These are phyloP conservation scores for Brachypalpus laphriformis DNA, from an alignment of 2,888 invertebrate genomes.

Conservation along the genomic window DNA sequence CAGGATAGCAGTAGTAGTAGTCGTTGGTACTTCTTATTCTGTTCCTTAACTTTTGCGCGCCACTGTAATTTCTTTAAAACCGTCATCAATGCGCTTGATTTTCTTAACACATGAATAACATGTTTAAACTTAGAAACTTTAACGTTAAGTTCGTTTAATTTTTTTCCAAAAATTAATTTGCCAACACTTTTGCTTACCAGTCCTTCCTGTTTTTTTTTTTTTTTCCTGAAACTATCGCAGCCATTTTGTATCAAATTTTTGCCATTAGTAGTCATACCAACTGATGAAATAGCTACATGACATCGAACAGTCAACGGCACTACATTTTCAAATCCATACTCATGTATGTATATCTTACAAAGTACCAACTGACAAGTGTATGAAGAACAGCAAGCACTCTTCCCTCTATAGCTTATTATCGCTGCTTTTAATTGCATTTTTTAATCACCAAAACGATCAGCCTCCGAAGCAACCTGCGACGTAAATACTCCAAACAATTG, in stretches of 20 bases:
- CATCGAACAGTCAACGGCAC: background rate
- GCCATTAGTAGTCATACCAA: background rate
- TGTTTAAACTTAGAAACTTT: too few relatives aligned
- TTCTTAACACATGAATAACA: too few relatives aligned
- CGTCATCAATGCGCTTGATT: too few relatives aligned
- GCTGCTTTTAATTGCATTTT: background rate
- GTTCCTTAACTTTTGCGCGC: too few relatives aligned
- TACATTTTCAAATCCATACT: background rate
- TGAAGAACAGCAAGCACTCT: background rate
- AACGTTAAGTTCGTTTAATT: too few relatives aligned
- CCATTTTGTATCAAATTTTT: background rate
- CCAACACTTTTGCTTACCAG: background rate
- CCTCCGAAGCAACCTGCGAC: background rate
- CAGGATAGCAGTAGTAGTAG: too few relatives aligned
- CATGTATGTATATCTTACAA: background rate
- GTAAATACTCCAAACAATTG: slow-evolving; percentile 2
- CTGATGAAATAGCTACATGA: background rate
- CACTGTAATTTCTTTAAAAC: too few relatives aligned
- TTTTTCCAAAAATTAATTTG: background rate
- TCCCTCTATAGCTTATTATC: background rate
- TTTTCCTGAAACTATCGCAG: background rate
- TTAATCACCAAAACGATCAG: background rate
- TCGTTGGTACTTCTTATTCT: too few relatives aligned
- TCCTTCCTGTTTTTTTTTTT: too few relatives aligned
- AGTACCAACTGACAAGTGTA: background rate